A percentile compares a stretch with the other conserved stretches of the same genome.
Conservation (phyloP, 2,797 vertebrate species). For the Borostomias antarcticus region DNA sequence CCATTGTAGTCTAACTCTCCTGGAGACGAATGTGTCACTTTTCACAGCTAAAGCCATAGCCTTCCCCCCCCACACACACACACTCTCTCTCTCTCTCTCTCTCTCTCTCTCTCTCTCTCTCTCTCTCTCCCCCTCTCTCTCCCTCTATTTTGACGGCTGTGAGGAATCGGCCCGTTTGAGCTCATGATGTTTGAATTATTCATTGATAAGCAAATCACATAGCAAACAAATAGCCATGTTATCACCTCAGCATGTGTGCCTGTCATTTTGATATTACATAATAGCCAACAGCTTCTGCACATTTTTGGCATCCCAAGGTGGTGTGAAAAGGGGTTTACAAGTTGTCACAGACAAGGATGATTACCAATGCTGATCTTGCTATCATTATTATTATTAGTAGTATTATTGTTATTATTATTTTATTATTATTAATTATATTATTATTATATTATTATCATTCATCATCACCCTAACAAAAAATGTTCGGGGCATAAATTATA, state of each 20-base stretch:
- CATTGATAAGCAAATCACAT: slow-evolving; percentile 50
- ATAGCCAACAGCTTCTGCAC: slow-evolving; percentile 5
- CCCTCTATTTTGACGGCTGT: slow-evolving; percentile 61
- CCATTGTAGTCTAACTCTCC: too few relatives aligned
- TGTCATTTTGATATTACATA: slow-evolving; percentile 31
- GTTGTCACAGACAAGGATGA: background rate
- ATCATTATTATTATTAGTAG: too few relatives aligned
- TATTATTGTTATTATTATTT: background rate
- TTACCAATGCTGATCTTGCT: too few relatives aligned
- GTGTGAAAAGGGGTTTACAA: background rate
- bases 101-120: background rate
- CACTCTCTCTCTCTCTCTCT: background rate
- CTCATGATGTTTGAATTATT: slow-evolving; percentile 73
- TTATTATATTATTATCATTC: too few relatives aligned
- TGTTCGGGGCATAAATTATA: background rate
- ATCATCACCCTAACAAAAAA: too few relatives aligned
- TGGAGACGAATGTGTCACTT: too few relatives aligned
- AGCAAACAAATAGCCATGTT: slow-evolving; percentile 70
- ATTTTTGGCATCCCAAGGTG: background rate
- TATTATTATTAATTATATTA: background rate
- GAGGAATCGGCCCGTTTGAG: slow-evolving; percentile 63
- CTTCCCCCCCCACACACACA: too few relatives aligned
- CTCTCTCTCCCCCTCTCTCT: background rate
- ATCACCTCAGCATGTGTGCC: slow-evolving; percentile 58
- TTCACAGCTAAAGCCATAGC: too few relatives aligned